A percentile compares a stretch with the other conserved stretches of the same genome.
Evolutionary conservation across 2,113 vertebrate species (phyloP).

Genomic region (Catagonus wagneri): DNA sequence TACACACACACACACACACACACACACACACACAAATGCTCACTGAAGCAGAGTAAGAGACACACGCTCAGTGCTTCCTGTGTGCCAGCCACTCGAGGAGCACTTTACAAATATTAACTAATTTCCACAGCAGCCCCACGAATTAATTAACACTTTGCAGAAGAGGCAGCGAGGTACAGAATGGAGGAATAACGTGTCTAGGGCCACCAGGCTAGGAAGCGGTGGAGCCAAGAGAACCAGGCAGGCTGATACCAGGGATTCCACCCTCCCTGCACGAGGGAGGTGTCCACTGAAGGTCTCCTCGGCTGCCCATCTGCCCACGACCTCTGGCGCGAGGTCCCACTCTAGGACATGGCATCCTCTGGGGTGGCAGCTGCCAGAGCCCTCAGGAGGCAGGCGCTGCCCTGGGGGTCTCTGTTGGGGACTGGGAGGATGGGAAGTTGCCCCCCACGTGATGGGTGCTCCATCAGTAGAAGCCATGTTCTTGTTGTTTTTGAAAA

Average conservation of each 20-base stretch:
- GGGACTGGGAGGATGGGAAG: neutral
- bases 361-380: neutral
- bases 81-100: neutral
- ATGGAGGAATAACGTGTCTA: neutral
- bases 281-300: rapidly evolving
- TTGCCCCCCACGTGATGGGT: too few relatives aligned
- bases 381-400: neutral
- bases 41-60: neutral
- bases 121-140: neutral
- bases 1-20: neutral
- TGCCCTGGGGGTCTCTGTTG: neutral
- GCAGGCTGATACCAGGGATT: too few relatives aligned
- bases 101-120: neutral
- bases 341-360: neutral
- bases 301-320: neutral
- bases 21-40: neutral
- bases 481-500: neutral
- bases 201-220: neutral
- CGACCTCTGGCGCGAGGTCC: rapidly evolving
- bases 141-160: neutral
- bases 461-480: neutral
- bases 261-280: neutral
- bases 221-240: neutral
- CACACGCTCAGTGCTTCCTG: rapidly evolving
- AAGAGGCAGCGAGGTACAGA: neutral